Base-by-base conservation (phyloP, 1,140 invertebrate genomes). In the Drosophila truncata region DNA sequence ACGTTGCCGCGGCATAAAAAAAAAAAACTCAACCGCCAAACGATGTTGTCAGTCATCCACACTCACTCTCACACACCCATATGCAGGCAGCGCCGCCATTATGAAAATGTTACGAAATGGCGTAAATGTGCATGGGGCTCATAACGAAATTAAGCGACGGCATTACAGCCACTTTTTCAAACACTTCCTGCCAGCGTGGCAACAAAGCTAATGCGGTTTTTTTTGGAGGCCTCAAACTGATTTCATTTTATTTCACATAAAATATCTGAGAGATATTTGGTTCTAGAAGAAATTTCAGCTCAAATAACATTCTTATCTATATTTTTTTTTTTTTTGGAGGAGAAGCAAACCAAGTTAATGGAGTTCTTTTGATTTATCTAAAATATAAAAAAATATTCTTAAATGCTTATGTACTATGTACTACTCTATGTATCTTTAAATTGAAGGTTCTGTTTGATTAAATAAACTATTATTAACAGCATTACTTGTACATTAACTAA, bases 81-180 rank as follows among this genome's bases (percentile, higher is more conserved):
- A 35, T 57, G 65, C 44, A 65, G 57, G 50, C 35, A 58, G 49
- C n/a, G 55, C 49, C 27, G 60, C 85, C 86, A 90, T 90, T 91
- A 90, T 85, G 75, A 90, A 90, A 90, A 90, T 90, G 80, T 79
- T 90, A 66, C 82, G 82, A 90, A 90, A 90, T 90, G 78, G 81
- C 85, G 86, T 52, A 76, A 90, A 90, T 90, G 85, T 91, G 85
- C 81, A 90, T 73, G 76, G 62, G 63, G 65, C 70, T 90, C 80
- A 73, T 90, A 82, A 90, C 86, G 60, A 82, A 90, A 90, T 90
- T 90, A 90, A 77, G 69, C 78, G 83, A 33, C 63, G 18, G 44
- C 71, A 82, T 63, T 64, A 74, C 58, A 20, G 44, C 44, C 59
- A 46, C 52, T 75, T 65, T 73, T 66, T 71, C 80, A 67, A 49